Percentiles rank a stretch among this genome's conserved stretches.
phyloP scores from a whole-genome alignment of 2,113 vertebrate genomes.

The Plectropomus leopardus region DNA sequence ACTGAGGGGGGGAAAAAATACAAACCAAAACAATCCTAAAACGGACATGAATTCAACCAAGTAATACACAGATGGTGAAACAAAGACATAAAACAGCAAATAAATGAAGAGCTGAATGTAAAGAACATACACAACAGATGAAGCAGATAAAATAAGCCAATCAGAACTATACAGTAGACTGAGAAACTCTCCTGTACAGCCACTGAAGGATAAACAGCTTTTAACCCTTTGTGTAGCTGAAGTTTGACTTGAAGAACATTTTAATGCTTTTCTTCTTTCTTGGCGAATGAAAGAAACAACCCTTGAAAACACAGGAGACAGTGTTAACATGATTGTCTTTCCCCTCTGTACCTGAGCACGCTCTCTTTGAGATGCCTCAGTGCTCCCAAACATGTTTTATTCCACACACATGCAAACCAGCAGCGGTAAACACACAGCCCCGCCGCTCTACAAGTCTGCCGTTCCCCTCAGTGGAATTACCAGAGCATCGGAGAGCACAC shows the following conservation, averaged over 20 bases:
- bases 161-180: background rate
- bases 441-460: background rate
- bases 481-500: background rate
- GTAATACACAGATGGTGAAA: background rate
- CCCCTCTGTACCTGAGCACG: background rate
- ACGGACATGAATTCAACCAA: background rate
- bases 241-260: background rate
- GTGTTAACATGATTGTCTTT: conserved; percentile 18
- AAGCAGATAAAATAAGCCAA: background rate
- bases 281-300: no score
- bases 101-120: background rate
- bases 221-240: background rate
- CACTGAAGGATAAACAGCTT: background rate
- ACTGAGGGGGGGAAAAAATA: background rate
- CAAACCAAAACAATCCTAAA: background rate
- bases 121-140: background rate
- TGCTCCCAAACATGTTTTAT: conserved; percentile 35
- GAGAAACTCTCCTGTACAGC: background rate
- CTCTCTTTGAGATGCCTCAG: background rate
- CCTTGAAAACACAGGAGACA: background rate
- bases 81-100: background rate
- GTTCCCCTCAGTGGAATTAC: background rate
- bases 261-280: no score
- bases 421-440: conserved; percentile 17
- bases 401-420: conserved; percentile 5